Conservation (phyloP, 2,113 vertebrate species). For the Gorsachius goisagi region DNA sequence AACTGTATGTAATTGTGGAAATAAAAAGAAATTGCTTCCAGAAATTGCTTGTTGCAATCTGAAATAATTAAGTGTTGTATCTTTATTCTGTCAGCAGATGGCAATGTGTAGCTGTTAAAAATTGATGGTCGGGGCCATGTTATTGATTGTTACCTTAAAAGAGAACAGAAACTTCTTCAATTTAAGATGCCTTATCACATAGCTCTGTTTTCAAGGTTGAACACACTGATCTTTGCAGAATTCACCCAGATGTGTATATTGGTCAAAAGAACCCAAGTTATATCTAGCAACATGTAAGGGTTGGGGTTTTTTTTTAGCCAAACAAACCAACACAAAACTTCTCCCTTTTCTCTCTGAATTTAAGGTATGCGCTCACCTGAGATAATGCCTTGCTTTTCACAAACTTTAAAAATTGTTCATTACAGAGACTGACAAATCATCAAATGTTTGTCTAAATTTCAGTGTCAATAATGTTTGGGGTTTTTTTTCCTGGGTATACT, state of each 20-base stretch:
- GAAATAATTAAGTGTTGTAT: background rate
- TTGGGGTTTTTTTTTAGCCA: fast-evolving
- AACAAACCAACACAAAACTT: background rate
- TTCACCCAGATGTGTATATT: background rate
- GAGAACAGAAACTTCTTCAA: background rate
- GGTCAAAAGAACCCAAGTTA: background rate
- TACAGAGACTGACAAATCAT: background rate
- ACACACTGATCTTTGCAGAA: background rate
- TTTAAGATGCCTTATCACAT: background rate
- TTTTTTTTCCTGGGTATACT: background rate
- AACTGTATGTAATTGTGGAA: background rate
- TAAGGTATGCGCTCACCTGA: background rate
- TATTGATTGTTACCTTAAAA: background rate
- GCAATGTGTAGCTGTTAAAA: constrained; percentile 6
- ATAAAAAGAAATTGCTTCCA: background rate
- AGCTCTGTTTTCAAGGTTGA: background rate
- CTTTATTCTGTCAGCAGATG: constrained; percentile 18
- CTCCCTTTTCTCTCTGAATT: background rate
- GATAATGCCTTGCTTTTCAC: background rate
- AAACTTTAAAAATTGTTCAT: background rate
- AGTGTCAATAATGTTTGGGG: background rate
- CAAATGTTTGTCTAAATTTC: background rate
- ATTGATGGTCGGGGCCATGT: background rate
- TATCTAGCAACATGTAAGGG: background rate
- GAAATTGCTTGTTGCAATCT: background rate